These are phyloP conservation scores for Chrysodeixis includens DNA, from an alignment of 2,888 invertebrate genomes.

Conservation along the genomic window DNA sequence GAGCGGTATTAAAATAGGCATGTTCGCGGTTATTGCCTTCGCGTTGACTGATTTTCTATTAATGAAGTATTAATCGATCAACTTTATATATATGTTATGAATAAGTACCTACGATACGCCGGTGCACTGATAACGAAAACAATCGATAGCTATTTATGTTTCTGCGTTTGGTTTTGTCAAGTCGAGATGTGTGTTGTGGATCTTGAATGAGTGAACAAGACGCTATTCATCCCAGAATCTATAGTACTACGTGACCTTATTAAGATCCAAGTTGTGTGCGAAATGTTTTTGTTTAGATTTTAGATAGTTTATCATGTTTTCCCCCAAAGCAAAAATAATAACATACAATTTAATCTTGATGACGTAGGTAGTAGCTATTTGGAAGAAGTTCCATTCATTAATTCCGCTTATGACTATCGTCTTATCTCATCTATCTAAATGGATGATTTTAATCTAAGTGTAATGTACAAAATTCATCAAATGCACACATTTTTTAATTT, in stretches of 20 bases:
- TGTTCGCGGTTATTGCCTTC: slow-evolving; percentile 18
- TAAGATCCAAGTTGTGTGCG: not conserved
- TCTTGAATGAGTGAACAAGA: not conserved
- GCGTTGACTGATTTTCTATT: slow-evolving; percentile 17
- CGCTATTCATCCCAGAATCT: not conserved
- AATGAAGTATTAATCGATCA: slow-evolving; percentile 16
- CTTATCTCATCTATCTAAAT: slow-evolving; percentile 1
- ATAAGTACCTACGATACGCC: not conserved
- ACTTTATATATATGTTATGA: slow-evolving; percentile 30
- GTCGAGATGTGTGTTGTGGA: not conserved
- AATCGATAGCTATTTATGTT: slow-evolving; percentile 1
- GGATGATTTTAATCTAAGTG: not conserved
- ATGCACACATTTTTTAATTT: too few species aligned
- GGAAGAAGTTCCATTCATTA: not conserved
- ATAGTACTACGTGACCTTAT: not conserved
- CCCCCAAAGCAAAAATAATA: not conserved
- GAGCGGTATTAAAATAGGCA: slow-evolving; percentile 30
- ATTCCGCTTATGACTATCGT: not conserved
- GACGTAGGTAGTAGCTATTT: not conserved
- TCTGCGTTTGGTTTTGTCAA: not conserved
- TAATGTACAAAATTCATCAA: too few species aligned
- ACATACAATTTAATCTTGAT: not conserved
- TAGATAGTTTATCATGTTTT: not conserved
- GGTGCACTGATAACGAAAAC: slow-evolving; percentile 26
- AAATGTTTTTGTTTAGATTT: not conserved